These are phyloP conservation scores for Tadarida brasiliensis DNA, from an alignment of 2,797 vertebrate genomes.

Conservation along the genomic window DNA sequence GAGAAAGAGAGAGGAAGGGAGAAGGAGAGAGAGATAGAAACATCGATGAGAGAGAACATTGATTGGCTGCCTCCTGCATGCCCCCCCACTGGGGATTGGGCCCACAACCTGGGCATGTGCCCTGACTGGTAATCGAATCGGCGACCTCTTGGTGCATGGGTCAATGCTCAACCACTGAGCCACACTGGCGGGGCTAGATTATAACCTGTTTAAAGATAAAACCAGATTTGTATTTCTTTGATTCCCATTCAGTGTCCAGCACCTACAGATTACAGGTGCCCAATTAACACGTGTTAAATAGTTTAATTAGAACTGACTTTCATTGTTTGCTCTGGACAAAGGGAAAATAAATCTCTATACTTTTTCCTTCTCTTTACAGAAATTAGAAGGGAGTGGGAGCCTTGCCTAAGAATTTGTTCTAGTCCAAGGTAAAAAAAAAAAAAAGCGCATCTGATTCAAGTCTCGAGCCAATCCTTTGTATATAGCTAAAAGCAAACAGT, in stretches of 20 bases:
- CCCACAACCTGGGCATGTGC: no score
- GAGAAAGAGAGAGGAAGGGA: no score
- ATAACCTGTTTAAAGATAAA: neutral
- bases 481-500: neutral
- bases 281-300: neutral
- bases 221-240: neutral
- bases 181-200: neutral
- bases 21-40: no score
- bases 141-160: no score
- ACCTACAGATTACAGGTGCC: neutral
- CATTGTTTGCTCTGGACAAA: slow-evolving; percentile 20
- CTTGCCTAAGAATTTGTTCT: slow-evolving; percentile 19
- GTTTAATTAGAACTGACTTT: neutral
- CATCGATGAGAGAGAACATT: no score
- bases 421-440: slow-evolving; percentile 27
- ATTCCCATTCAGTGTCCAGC: neutral
- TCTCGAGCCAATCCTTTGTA: neutral
- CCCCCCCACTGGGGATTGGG: no score
- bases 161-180: no score
- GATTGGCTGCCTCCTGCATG: no score
- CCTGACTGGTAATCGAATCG: no score
- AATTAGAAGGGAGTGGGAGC: neutral
- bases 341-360: neutral
- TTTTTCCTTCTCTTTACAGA: slow-evolving; percentile 32
- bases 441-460: neutral